Evolutionary conservation across 2,797 vertebrate genomes (phyloP), one percentile per base, ranked within the genome.

Genomic region (Fistularia tabacaria): DNA sequence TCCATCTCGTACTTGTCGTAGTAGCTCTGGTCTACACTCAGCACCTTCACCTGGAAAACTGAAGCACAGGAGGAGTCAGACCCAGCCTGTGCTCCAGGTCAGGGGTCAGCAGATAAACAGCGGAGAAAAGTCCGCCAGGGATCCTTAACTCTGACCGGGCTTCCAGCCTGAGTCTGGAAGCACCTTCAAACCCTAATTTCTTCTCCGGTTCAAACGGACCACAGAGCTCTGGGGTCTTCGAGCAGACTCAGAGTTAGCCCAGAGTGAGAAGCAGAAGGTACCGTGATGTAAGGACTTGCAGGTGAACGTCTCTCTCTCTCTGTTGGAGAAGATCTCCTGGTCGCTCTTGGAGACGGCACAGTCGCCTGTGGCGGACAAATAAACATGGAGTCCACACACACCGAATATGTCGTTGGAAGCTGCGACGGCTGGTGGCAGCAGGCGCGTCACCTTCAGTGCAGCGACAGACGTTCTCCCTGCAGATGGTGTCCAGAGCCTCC

Each of bases 1-100:
- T 90, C 77, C 87, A 91, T 52, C 60, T 90, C 85, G 1, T 88
- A 92, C 68, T 80, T 79, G 77, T 91, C 87, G 6, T 90, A 91
- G 66, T 89, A 89, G 59, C 85, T 87, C 49, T 69, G 49, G 43
- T 0, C 80, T 57, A 84, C 13, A 8, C 14, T 83, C 57, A 86
- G 48, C 42, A 91, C 80, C 64, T 76, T 81, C 44, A 87, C 86
- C 82, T 85, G 69, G 47, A 73, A 87, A 53, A 80, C 90, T 92
- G 62, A 48, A 78, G 57, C 38, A 68, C 15, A 72, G 36, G 7
- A 12, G 36, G 46, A 8, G 3, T 6, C 13, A 45, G 50, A 10
- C 9, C 40, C 8, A 13, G 46, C 11, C n/a, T n/a, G n/a, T n/a
- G n/a, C n/a, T n/a, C n/a, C n/a, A n/a, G n/a, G n/a, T n/a, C n/a